Conservation (phyloP, 2,888 invertebrate genomes). For the Podabrus alpinus region DNA sequence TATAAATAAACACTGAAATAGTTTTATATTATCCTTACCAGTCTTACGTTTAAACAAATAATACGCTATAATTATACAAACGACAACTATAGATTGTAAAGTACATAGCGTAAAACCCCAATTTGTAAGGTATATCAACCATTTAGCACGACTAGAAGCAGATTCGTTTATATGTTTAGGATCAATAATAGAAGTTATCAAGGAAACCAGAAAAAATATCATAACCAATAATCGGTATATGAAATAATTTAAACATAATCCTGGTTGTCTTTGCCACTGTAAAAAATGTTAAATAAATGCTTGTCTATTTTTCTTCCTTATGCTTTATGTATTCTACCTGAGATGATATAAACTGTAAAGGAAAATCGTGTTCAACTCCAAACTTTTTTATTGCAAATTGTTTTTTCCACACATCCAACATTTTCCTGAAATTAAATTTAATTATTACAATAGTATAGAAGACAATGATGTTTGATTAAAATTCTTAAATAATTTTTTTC, state of each 20-base stretch:
- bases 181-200: conserved; percentile 49
- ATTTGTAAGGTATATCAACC: conserved; percentile 76
- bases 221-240: conserved; percentile 62
- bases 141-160: conserved; percentile 59
- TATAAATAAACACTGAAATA: conserved; percentile 4
- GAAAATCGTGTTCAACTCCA: conserved; percentile 43
- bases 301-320: conserved; percentile 25
- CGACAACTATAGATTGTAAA: conserved; percentile 57
- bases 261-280: conserved; percentile 63
- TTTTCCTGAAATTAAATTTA: conserved; percentile 26
- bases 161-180: conserved; percentile 53
- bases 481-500: no score
- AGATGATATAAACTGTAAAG: conserved; percentile 45
- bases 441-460: not conserved
- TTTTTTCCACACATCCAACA: conserved; percentile 44
- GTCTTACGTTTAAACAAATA: conserved; percentile 23
- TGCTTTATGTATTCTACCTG: conserved; percentile 41
- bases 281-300: conserved; percentile 41
- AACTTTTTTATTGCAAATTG: conserved; percentile 44
- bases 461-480: no score
- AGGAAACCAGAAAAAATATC: conserved; percentile 53
- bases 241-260: conserved; percentile 57
- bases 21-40: conserved; percentile 12
- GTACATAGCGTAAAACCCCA: conserved; percentile 69
- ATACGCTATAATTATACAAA: conserved; percentile 37